Conservation (phyloP, 2,888 invertebrate genomes). For the Pristionchus maxplancki region DNA sequence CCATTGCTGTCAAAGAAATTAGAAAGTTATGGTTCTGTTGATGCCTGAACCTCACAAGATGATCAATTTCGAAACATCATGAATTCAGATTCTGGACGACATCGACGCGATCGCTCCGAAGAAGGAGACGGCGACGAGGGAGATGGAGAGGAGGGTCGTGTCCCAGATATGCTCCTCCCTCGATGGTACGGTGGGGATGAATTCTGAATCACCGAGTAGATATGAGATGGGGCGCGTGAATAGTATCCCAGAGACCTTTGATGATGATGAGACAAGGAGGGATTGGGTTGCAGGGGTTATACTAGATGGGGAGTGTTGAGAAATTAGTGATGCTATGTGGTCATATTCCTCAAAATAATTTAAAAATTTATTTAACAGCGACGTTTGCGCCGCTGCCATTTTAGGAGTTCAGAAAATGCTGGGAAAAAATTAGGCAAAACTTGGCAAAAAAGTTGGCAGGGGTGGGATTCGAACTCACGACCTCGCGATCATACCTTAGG, state of each 20-base stretch:
- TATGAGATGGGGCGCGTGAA: too few relatives aligned
- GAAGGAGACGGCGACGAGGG: slow-evolving; percentile 90
- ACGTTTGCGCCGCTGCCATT: too few relatives aligned
- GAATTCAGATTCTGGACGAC: slow-evolving; percentile 88
- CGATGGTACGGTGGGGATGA: too few relatives aligned
- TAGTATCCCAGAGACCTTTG: not conserved
- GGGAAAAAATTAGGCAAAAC: too few relatives aligned
- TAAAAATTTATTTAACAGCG: too few relatives aligned
- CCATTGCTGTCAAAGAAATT: too few relatives aligned
- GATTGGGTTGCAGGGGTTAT: not conserved
- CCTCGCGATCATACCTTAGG: too few relatives aligned
- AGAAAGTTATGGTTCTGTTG: too few relatives aligned
- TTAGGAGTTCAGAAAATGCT: too few relatives aligned
- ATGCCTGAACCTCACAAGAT: not conserved
- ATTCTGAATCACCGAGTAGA: slow-evolving; percentile 55
- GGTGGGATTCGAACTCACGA: too few relatives aligned
- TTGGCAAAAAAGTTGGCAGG: too few relatives aligned
- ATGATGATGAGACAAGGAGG: not conserved
- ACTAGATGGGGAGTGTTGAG: not conserved
- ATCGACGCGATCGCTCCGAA: slow-evolving; percentile 96
- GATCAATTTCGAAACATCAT: slow-evolving; percentile 19
- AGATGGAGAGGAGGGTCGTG: slow-evolving; percentile 96
- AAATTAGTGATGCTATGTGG: not conserved
- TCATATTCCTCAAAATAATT: too few relatives aligned
- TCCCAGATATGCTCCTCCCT: slow-evolving; percentile 91